A percentile compares a stretch with the other conserved stretches of the same genome.
Evolutionary conservation across 2,113 vertebrate species (phyloP).

Genomic region (Himantopus leucocephalus): DNA sequence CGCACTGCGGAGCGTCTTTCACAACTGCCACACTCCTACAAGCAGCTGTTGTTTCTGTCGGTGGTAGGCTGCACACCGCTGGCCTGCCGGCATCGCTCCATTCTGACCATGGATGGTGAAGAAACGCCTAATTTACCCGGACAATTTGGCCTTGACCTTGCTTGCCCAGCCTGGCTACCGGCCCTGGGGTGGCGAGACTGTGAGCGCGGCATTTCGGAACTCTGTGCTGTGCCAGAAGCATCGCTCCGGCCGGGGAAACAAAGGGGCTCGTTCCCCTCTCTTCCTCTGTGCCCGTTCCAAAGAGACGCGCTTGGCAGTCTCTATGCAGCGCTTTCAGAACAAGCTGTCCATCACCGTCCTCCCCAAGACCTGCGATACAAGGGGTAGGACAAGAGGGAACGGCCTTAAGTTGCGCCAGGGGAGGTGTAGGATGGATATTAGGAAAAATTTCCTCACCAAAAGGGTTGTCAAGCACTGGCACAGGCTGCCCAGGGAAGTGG

Average conservation of each 20-base stretch:
- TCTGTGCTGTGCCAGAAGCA: neutral
- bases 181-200: accelerated
- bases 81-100: neutral
- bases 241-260: neutral
- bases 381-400: neutral
- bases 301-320: accelerated
- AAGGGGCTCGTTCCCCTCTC: neutral
- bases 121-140: accelerated
- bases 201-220: accelerated
- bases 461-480: neutral
- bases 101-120: accelerated
- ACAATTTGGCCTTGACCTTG: accelerated
- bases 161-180: neutral
- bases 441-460: neutral
- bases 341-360: neutral
- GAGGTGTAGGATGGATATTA: neutral
- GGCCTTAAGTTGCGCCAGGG: neutral
- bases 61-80: neutral
- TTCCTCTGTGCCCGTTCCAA: neutral
- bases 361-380: neutral
- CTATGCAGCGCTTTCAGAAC: neutral
- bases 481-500: neutral
- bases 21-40: accelerated
- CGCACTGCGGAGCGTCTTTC: accelerated
- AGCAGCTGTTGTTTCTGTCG: neutral